Conservation (phyloP, 2,113 vertebrate species). For the Microtus richardsoni region DNA sequence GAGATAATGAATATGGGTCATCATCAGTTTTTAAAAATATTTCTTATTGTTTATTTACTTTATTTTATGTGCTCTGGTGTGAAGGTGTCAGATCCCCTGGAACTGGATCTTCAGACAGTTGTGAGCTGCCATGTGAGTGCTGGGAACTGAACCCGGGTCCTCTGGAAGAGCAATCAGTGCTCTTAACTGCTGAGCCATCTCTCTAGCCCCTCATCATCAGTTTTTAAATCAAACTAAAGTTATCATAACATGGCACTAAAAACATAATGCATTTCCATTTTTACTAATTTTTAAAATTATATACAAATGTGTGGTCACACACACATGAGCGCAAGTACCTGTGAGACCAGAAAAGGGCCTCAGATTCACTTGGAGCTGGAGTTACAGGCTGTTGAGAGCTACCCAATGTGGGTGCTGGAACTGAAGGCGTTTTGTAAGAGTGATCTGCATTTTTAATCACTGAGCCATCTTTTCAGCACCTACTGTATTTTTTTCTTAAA, state of each 20-base stretch:
- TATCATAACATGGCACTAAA: too few relatives aligned
- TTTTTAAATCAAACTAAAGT: not conserved
- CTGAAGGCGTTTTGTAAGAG: not conserved
- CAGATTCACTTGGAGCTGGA: not conserved
- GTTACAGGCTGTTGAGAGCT: not conserved
- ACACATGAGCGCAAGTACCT: not conserved
- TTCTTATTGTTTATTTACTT: too few relatives aligned
- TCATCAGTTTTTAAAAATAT: not conserved
- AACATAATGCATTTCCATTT: not conserved
- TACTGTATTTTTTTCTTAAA: not conserved
- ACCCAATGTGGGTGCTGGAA: too few relatives aligned
- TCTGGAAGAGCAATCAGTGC: too few relatives aligned
- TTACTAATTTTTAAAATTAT: not conserved
- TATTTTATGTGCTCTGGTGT: too few relatives aligned
- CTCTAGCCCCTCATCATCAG: not conserved
- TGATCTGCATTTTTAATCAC: not conserved
- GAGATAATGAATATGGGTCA: not conserved
- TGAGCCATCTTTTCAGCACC: not conserved
- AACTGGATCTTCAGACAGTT: too few relatives aligned
- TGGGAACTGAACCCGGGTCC: too few relatives aligned
- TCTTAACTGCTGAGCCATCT: too few relatives aligned
- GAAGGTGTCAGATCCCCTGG: too few relatives aligned
- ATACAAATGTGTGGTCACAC: not conserved
- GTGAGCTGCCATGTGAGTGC: too few relatives aligned
- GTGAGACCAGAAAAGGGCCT: not conserved